Base-by-base conservation (phyloP, 2,113 vertebrate genomes). In the Mus pahari region DNA sequence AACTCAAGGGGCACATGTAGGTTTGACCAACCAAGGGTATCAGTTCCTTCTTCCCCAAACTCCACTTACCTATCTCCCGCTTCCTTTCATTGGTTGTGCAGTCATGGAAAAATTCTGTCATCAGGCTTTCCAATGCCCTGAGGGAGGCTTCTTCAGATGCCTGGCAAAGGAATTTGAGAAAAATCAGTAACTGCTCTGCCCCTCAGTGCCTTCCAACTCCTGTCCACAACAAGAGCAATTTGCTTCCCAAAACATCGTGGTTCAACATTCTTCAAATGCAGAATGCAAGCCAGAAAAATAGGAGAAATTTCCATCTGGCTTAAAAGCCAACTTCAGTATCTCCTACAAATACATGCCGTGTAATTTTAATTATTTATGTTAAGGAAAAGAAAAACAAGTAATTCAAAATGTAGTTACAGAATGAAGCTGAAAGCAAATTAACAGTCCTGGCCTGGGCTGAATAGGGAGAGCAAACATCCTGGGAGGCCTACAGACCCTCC, bases 101-200 rank as follows among this genome's bases (percentile, higher is more conserved):
- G 68, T 98, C 99, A 97, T 99, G 99, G 98, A 99, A 99, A 98
- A 99, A 99, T 96, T 99, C 99, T 0, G 99, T 99, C 99, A 99
- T 99, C 3, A 99, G 98, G 98, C 99, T 99, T 98, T 99, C 99
- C 98, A 99, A 91, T 58, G 99, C 99, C 92, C 99, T 99, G 91
- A 99, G 98, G 0, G 99, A 99, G 97, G 98, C 97, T 98, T 99
- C 99, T 96, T 99, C 99, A 70, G 99, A 99, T 92, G 99, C 99
- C 99, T 99, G 95, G 87, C 82, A 94, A 97, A 0, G 0, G 94
- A 86, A 97, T 75, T n/a, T 16, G 66, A 90, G 84, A 94, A 79
- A 79, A 94, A 84, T 97, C 95, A 94, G 7, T 96, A 60, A 94
- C n/a, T 50, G 26, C 66, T 70, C 91, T 95, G 28, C 39, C 93